These are phyloP conservation scores for Iselma pallidipennis DNA, from an alignment of 2,888 invertebrate genomes.

Conservation along the genomic window DNA sequence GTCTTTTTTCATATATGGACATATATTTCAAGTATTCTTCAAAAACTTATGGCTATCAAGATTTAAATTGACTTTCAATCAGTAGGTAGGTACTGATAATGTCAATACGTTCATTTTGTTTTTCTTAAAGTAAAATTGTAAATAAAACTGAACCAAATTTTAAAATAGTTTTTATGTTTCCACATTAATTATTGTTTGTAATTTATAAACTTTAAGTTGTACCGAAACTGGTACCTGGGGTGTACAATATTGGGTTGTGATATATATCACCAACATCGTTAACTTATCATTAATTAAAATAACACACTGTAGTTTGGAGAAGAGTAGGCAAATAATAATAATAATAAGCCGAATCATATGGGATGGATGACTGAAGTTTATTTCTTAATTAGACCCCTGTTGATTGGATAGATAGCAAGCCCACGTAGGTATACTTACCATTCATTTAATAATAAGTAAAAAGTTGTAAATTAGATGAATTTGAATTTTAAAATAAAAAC, in stretches of 20 bases:
- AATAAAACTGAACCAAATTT: too few species aligned
- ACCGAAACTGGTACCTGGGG: background rate
- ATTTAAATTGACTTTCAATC: conserved; percentile 40
- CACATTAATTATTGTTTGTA: too few species aligned
- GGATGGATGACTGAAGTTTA: conserved; percentile 28
- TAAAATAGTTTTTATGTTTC: too few species aligned
- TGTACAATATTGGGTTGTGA: conserved; percentile 1
- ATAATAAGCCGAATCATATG: too few species aligned
- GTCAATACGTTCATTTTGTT: too few species aligned
- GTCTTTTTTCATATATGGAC: too few species aligned
- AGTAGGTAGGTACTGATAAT: conserved; percentile 38
- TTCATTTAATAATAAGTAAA: background rate
- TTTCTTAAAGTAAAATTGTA: too few species aligned
- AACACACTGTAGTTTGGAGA: conserved; percentile 13
- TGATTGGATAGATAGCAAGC: conserved; percentile 23
- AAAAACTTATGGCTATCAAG: conserved; percentile 42
- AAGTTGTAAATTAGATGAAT: background rate
- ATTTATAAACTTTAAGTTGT: too few species aligned
- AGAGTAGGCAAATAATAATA: conserved; percentile 21
- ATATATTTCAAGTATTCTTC: conserved; percentile 5
- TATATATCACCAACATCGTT: conserved; percentile 12
- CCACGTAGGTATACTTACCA: conserved; percentile 12
- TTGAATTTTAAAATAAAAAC: background rate
- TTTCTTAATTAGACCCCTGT: conserved; percentile 32
- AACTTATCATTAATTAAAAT: conserved; percentile 22